Base-by-base conservation (phyloP, 1,140 invertebrate species). In the Glossosoma conforme region DNA sequence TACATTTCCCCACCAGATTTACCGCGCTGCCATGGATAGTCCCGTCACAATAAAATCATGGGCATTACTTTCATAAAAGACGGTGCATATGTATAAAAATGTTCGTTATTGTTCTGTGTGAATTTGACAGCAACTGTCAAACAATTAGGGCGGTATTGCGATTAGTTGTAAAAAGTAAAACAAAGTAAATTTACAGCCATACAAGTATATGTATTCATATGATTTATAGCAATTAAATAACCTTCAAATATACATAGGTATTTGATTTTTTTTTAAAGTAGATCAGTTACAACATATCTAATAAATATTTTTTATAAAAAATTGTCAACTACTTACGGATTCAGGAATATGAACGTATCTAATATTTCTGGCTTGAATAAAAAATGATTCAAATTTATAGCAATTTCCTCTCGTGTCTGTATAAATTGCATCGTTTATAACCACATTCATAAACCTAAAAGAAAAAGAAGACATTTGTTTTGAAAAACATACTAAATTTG, bases 281-380 rank as follows among this genome's bases (percentile, higher is more conserved):
- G 30, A 30, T 21, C 32, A 21, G 41, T 13, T 37, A 37, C 35
- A 18, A 14, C 19, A 24, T 11, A 44, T 14, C 17, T 22, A 2
- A 8, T 25, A 24, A 3, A 15, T 15, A 13, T 17, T 15, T 38
- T 38, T 15, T 19, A 8, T 8, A 15, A 38, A 38, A 38, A 2
- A 38, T 2, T n/a, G n/a, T n/a, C n/a, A n/a, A n/a, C n/a, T 44
- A 76, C 78, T 79, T 61, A 83, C 80, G 51, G 74, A 65, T 51
- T 78, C 72, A 19, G 84, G 83, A 52, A 86, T 77, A 48, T 84
- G 82, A 3, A 86, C 77, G 64, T 77, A 81, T 60, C 83, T 72
- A 47, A 86, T 78, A 47, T 83, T 83, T 48, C 78, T 64, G 6
- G 75, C 78, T 35, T 81, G 80, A 13, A 86, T 62, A 65, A 82